A percentile compares a stretch with the other conserved stretches of the same genome.
Conservation (phyloP, 2,113 vertebrate species). For the Labrus mixtus region DNA sequence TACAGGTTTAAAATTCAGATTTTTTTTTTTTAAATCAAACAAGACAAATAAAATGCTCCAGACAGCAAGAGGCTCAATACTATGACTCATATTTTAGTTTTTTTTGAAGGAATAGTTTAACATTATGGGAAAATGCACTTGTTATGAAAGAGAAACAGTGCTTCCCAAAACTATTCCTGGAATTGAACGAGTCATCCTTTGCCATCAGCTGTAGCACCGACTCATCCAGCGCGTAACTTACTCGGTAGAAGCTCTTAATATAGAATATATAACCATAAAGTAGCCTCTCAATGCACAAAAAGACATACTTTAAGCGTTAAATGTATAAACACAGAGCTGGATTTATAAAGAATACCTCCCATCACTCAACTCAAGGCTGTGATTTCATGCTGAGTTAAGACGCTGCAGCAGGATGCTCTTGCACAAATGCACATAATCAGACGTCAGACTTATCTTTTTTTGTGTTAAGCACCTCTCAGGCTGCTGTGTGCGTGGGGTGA, state of each 20-base stretch:
- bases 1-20: background rate
- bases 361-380: conserved; percentile 19
- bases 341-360: background rate
- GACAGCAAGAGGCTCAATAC: background rate
- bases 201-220: background rate
- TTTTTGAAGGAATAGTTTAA: background rate
- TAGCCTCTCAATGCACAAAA: background rate
- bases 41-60: conserved; percentile 2
- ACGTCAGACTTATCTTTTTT: conserved; percentile 52
- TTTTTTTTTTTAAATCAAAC: conserved; percentile 12
- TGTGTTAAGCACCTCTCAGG: conserved; percentile 50
- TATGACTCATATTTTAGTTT: background rate
- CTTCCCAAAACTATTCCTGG: background rate
- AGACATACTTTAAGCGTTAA: background rate
- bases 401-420: conserved; percentile 54
- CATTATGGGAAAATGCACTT: background rate
- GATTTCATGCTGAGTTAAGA: conserved; percentile 50
- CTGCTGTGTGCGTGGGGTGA: conserved; percentile 60
- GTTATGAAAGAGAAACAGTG: too few species aligned
- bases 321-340: background rate
- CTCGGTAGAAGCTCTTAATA: background rate
- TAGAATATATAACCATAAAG: background rate
- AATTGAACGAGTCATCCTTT: background rate
- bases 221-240: background rate
- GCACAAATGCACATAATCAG: conserved; percentile 59